Conservation (phyloP, 2,888 invertebrate genomes). For the Diogma glabrata region DNA sequence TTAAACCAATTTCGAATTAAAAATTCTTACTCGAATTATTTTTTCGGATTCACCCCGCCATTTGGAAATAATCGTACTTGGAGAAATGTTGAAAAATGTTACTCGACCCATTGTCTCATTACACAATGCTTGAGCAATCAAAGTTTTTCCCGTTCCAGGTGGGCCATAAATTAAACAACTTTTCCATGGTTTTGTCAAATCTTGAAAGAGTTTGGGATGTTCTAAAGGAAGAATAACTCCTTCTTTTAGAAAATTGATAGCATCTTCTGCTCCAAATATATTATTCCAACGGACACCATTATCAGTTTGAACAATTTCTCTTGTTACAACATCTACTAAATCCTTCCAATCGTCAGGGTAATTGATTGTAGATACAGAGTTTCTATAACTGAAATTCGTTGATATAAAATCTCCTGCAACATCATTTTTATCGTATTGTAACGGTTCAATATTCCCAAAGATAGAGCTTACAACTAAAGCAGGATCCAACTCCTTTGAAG, state of each 20-base stretch:
- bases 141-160: slow-evolving; percentile 73
- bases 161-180: slow-evolving; percentile 54
- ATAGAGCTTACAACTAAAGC: no score
- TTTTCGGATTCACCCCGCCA: slow-evolving; percentile 96
- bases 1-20: background rate
- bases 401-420: no score
- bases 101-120: slow-evolving; percentile 54
- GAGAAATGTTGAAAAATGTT: slow-evolving; percentile 84
- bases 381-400: no score
- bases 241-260: slow-evolving; percentile 71
- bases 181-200: slow-evolving; percentile 69
- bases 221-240: slow-evolving; percentile 71
- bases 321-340: slow-evolving; percentile 50
- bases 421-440: no score
- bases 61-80: slow-evolving; percentile 84
- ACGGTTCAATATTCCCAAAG: no score
- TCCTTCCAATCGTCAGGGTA: slow-evolving; percentile 47
- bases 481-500: no score
- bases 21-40: slow-evolving; percentile 61
- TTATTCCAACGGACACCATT: slow-evolving; percentile 68
- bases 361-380: no score
- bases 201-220: slow-evolving; percentile 59
- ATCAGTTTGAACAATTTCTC: slow-evolving; percentile 52
- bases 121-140: slow-evolving; percentile 80
- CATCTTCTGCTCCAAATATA: slow-evolving; percentile 61